A percentile compares a stretch with the other conserved stretches of the same genome.
Conservation (phyloP, 2,888 invertebrate species). For the Notocelia uddmanniana region DNA sequence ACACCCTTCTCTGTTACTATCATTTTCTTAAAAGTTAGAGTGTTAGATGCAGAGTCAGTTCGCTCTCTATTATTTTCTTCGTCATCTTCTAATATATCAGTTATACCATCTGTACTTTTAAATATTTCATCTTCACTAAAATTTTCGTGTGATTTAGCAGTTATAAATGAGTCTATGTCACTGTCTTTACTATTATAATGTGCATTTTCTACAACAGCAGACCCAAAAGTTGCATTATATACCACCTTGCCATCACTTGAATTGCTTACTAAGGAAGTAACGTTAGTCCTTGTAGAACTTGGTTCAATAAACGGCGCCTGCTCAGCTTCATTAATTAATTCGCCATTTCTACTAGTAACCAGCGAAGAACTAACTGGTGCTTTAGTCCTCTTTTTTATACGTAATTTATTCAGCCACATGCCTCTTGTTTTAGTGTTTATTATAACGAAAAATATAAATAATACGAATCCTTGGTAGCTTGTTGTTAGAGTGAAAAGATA, state of each 20-base stretch:
- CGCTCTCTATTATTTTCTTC: not conserved
- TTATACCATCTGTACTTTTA: conserved; percentile 5
- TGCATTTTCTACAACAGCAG: conserved; percentile 18
- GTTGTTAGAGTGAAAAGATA: conserved; percentile 76
- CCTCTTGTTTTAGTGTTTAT: conserved; percentile 70
- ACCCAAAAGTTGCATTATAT: conserved; percentile 22
- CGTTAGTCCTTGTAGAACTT: conserved; percentile 23
- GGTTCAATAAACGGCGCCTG: conserved; percentile 29
- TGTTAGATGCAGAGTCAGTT: not conserved
- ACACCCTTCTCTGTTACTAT: not conserved
- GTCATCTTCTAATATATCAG: conserved; percentile 3
- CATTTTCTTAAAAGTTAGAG: not conserved
- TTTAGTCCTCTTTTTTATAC: conserved; percentile 50
- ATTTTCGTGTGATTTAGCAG: conserved; percentile 37
- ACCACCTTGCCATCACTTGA: conserved; percentile 14
- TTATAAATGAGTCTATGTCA: conserved; percentile 34
- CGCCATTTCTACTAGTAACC: conserved; percentile 34
- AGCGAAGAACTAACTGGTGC: conserved; percentile 52
- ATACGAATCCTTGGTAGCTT: conserved; percentile 78
- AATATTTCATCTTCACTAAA: conserved; percentile 31
- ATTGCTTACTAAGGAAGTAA: conserved; percentile 34
- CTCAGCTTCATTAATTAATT: conserved; percentile 22
- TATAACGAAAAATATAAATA: conserved; percentile 78
- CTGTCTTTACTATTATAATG: conserved; percentile 34
- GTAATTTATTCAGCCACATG: conserved; percentile 61